A percentile compares a stretch with the other conserved stretches of the same genome.
These are phyloP conservation scores for Drosophila algonquin DNA, from an alignment of 2,888 invertebrate species.

Conservation along the genomic window DNA sequence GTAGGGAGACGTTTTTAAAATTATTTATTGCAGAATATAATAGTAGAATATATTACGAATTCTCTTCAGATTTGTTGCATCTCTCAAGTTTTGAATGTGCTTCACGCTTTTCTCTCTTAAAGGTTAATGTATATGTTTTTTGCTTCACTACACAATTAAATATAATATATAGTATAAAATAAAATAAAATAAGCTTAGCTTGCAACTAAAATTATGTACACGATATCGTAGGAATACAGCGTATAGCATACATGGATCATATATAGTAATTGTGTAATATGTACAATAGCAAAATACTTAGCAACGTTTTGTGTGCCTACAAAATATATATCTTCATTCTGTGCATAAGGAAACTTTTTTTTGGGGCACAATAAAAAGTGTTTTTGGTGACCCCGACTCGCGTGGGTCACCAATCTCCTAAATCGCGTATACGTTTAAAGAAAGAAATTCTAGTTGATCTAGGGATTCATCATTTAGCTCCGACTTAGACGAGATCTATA, in stretches of 20 bases:
- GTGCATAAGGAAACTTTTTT: conserved; percentile 66
- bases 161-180: conserved; percentile 10
- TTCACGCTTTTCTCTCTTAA: conserved; percentile 37
- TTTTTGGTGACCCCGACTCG: conserved; percentile 14
- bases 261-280: conserved; percentile 44
- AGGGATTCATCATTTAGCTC: conserved; percentile 34
- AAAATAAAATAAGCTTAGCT: conserved; percentile 59
- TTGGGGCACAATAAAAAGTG: conserved; percentile 51
- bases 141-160: conserved; percentile 21
- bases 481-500: conserved; percentile 66
- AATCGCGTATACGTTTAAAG: not conserved
- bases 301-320: conserved; percentile 31
- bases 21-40: conserved; percentile 45
- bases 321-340: conserved; percentile 23
- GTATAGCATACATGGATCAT: conserved; percentile 15
- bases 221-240: conserved; percentile 18
- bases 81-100: conserved; percentile 46
- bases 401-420: conserved; percentile 14
- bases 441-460: conserved; percentile 22
- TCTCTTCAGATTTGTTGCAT: conserved; percentile 36
- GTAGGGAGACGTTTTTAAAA: conserved; percentile 29
- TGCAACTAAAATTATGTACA: conserved; percentile 44
- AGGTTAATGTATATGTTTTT: conserved; percentile 31
- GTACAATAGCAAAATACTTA: conserved; percentile 65
- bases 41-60: conserved; percentile 9